Base-by-base conservation (phyloP, 2,113 vertebrate genomes). In the Ancistrus triradiatus region DNA sequence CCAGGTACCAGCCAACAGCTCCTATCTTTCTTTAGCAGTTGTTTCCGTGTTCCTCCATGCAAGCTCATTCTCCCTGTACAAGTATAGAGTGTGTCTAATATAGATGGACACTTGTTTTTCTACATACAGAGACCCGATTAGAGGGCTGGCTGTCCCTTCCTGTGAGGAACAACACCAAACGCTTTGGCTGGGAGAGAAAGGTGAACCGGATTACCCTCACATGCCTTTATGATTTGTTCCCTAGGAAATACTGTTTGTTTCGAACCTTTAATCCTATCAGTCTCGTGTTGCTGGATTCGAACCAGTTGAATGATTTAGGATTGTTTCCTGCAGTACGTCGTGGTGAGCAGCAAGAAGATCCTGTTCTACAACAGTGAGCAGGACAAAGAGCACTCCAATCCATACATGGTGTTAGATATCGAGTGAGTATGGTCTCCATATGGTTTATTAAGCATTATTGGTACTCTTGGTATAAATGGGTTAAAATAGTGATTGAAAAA, bases 331-430 rank as follows among this genome's bases (percentile, higher is more conserved):
- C 71, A 99, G 96, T 99, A 97, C 49, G 94, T 97, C 19, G 92
- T 99, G 22, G 96, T 99, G 58, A 99, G 96, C 90, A 99, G 95
- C 85, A 99, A 95, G 91, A 99, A 99, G 88, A 95, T 99, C 73
- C 89, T 99, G 48, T 99, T 99, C 87, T 99, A 99, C 78, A 95
- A 95, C 86, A 98, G 87, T 0, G 96, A 99, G 68, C 94, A 94
- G 75, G 95, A 99, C 84, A 92, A 94, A 82, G 96, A 99, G 62
- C 93, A 91, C 18, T 99, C 96, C 63, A 97, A 95, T 51, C 96
- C 96, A 19, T 95, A 92, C 74, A 99, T 98, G 96, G 96, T 99
- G 24, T 88, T 99, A 35, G 96, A 99, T 77, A 98, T 99, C 74
- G 95, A 98, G 96, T 99, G 82, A 95, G 96, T 92, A 2, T 42